These are phyloP conservation scores for Oryzias dopingdopingensis DNA, from an alignment of 2,797 vertebrate species.

Conservation along the genomic window DNA sequence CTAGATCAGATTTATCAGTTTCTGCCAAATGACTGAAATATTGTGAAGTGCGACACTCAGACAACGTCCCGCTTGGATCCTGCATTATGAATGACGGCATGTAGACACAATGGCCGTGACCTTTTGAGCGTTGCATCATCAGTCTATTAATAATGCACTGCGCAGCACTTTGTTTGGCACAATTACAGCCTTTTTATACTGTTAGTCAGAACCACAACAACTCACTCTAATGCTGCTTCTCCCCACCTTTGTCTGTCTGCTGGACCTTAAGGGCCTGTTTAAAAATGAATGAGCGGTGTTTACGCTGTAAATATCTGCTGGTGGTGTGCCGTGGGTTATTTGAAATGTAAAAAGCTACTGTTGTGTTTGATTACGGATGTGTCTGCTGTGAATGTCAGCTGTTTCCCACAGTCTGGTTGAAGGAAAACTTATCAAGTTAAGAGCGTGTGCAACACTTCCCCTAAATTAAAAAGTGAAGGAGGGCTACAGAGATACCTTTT, in stretches of 20 bases:
- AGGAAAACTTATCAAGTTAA: conserved; percentile 51
- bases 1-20: too few relatives aligned
- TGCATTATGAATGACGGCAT: conserved; percentile 45
- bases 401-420: conserved; percentile 52
- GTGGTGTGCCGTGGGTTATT: conserved; percentile 77
- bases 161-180: conserved; percentile 66
- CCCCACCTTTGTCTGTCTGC: conserved; percentile 75
- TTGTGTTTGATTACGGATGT: conserved; percentile 77
- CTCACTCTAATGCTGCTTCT: conserved; percentile 61
- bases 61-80: not conserved
- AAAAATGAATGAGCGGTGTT: conserved; percentile 78
- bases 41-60: too few relatives aligned
- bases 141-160: conserved; percentile 78
- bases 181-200: conserved; percentile 73
- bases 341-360: conserved; percentile 79
- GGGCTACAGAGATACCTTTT: conserved; percentile 31
- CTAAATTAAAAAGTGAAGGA: conserved; percentile 27
- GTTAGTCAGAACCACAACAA: conserved; percentile 65
- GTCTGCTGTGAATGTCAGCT: conserved; percentile 59
- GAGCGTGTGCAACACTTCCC: conserved; percentile 36
- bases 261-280: conserved; percentile 76
- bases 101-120: conserved; percentile 63
- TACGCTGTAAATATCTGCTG: conserved; percentile 81
- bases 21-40: too few relatives aligned
- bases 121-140: conserved; percentile 74